Evolutionary conservation across 2,797 vertebrate species (phyloP), one percentile per base, ranked within the genome.

Genomic region (Picus viridis): DNA sequence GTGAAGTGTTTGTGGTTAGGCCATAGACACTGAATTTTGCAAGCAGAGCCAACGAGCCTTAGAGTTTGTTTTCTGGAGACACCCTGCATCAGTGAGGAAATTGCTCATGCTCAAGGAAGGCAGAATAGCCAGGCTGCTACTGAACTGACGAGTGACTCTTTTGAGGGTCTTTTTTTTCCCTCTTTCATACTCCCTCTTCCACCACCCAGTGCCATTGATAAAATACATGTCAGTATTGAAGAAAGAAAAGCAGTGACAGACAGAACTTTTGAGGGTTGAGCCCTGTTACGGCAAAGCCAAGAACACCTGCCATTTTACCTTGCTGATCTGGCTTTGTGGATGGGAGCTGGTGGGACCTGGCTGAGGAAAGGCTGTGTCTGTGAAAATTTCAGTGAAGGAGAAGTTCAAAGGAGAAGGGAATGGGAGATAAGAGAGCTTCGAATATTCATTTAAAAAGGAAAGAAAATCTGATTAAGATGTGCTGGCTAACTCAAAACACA

Each of bases 401-500:
- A 91, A 79, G 89, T 92, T 95, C 94, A 96, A 96, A 96, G 89
- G 57, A 86, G 34, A 64, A 69, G 74, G 39, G 80, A 86, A 91
- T 1, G 32, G n/a, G 39, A 95, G 92, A 95, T 96, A 95, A 95
- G 91, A 92, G 43, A 92, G 36, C 79, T 94, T 90, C 39, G 2
- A 95, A 88, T 54, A 51, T 93, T 94, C 39, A 10, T 92, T 92
- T 92, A 36, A 86, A 96, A 92, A 91, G 86, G 53, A 69, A 92
- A 95, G 82, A 62, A 93, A 92, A 95, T 95, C 90, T 95, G 93
- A 96, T 95, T 92, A 96, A 94, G 88, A 95, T 93, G 95, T 92
- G 94, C 93, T 95, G 81, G 83, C 92, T 96, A 95, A 96, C 86
- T 93, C 83, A 77, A 94, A 96, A 83, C 94, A 78, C 70, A 95